A percentile compares a stretch with the other conserved stretches of the same genome.
These are phyloP conservation scores for Oncorhynchus mykiss DNA, from an alignment of 2,113 vertebrate species.

Conservation along the genomic window DNA sequence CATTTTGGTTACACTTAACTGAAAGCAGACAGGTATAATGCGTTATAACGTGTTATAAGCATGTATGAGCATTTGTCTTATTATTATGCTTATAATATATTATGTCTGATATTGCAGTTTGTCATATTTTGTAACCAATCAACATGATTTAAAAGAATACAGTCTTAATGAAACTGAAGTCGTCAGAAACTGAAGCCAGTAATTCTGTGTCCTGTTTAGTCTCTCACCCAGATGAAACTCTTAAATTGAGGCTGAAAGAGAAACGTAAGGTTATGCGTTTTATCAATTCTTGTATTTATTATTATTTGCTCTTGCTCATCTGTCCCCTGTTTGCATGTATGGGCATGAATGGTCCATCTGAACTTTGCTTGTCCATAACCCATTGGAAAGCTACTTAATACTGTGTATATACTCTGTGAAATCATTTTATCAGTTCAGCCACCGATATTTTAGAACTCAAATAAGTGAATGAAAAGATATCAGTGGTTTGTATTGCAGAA, in stretches of 20 bases:
- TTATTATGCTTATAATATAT: constrained; percentile 1
- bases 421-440: constrained; percentile 16
- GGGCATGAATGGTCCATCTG: constrained; percentile 71
- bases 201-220: constrained; percentile 75
- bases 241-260: constrained; percentile 98
- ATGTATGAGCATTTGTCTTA: background rate
- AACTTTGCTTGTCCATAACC: constrained; percentile 71
- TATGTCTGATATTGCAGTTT: background rate
- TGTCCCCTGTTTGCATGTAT: constrained; percentile 82
- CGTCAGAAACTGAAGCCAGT: constrained; percentile 23
- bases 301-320: constrained; percentile 43
- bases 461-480: too few species aligned
- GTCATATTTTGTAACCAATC: background rate
- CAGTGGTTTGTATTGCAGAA: too few species aligned
- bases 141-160: background rate
- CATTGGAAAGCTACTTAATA: constrained; percentile 42
- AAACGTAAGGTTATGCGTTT: constrained; percentile 89
- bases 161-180: constrained; percentile 5
- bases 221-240: constrained; percentile 91
- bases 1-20: too few species aligned
- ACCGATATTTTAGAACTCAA: background rate
- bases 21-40: too few species aligned
- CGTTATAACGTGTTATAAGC: too few species aligned
- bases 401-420: constrained; percentile 5
- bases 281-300: constrained; percentile 46